Conservation (phyloP, 30 jellyfish, hydroid and myxozoan genomes). For the Cassiopea andromeda region DNA sequence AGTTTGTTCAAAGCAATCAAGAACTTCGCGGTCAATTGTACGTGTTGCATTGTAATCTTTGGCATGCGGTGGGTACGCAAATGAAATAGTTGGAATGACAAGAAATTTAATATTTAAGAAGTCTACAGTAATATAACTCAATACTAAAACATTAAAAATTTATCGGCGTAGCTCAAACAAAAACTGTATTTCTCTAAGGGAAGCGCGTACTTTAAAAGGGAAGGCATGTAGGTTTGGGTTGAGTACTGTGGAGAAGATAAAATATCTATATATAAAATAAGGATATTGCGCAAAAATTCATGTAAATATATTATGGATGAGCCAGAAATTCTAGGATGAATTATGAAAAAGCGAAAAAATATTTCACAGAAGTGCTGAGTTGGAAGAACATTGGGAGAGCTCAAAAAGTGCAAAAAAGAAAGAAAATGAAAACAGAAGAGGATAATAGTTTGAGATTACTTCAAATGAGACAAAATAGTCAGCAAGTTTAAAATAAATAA, state of each 20-base stretch:
- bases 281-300: too few species aligned
- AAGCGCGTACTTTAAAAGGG: background rate
- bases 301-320: too few species aligned
- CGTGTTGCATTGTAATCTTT: background rate
- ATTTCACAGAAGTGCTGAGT: background rate
- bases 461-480: too few species aligned
- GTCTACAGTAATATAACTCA: background rate
- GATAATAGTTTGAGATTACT: too few species aligned
- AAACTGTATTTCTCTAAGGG: background rate
- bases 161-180: background rate
- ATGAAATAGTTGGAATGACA: background rate
- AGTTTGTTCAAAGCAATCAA: background rate
- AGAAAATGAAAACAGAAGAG: background rate
- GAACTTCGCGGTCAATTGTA: background rate
- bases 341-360: background rate
- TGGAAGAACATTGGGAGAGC: background rate
- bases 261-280: background rate
- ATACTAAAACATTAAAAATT: background rate
- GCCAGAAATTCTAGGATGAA: too few species aligned
- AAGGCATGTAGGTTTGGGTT: background rate
- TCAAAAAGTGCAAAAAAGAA: background rate
- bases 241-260: background rate
- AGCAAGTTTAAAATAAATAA: too few species aligned
- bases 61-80: background rate
- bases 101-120: background rate